Percentiles rank a stretch among this genome's conserved stretches.
Evolutionary conservation across 2,797 vertebrate genomes (phyloP).

Genomic region (Channallabes apus): DNA sequence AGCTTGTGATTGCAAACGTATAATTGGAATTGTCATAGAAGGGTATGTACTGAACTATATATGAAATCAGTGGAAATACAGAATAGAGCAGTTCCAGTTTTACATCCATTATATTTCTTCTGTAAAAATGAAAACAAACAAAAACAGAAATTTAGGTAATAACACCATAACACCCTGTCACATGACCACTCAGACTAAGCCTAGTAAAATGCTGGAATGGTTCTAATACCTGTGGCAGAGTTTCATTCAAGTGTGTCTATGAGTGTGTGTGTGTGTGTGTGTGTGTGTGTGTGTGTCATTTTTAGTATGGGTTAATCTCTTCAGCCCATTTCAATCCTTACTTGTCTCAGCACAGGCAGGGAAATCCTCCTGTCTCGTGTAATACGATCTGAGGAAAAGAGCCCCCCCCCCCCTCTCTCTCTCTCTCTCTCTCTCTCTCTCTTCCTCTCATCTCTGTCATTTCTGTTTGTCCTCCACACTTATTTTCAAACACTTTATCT

Average conservation of each 20-base stretch:
- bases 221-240: constrained; percentile 6
- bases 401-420: constrained; percentile 12
- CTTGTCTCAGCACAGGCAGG: constrained; percentile 46
- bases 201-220: constrained; percentile 3
- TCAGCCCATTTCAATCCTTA: constrained; percentile 47
- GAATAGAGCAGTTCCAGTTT: background rate
- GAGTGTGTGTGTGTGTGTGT: too few relatives aligned
- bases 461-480: constrained; percentile 4
- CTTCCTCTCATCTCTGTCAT: background rate
- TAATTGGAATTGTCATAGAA: background rate
- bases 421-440: constrained; percentile 26
- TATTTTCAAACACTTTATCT: background rate
- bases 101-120: background rate
- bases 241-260: constrained; percentile 3
- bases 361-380: constrained; percentile 57
- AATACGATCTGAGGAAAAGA: constrained; percentile 61
- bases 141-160: background rate
- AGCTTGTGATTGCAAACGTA: background rate
- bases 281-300: constrained; percentile 40
- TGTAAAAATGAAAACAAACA: background rate
- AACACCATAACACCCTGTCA: background rate
- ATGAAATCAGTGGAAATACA: background rate
- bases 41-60: background rate
- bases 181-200: background rate
- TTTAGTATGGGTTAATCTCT: constrained; percentile 44